Evolutionary conservation across 2,797 vertebrate species (phyloP).

Genomic region (Chelon labrosus): DNA sequence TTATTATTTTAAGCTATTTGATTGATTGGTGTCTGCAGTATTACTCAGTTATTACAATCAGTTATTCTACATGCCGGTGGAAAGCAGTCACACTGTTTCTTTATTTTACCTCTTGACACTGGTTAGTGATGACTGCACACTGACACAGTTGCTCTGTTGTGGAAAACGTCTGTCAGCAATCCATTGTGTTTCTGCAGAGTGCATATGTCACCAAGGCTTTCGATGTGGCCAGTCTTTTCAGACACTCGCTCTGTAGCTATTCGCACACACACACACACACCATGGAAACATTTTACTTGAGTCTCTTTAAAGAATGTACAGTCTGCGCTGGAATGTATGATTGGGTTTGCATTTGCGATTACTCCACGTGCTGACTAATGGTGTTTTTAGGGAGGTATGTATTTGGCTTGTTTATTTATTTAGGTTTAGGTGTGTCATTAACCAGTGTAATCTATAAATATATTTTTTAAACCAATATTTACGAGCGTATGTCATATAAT

Average conservation of each 20-base stretch:
- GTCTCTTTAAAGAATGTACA: background rate
- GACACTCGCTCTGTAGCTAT: slow-evolving; percentile 9
- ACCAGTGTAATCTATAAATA: too few relatives aligned
- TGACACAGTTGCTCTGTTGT: slow-evolving; percentile 51
- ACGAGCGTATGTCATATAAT: too few relatives aligned
- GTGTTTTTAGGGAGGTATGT: background rate
- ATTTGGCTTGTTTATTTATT: too few relatives aligned
- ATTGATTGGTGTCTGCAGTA: background rate
- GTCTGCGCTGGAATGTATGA: slow-evolving; percentile 42
- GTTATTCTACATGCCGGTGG: background rate
- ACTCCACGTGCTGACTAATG: background rate
- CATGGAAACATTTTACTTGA: slow-evolving; percentile 48
- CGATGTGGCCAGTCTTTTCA: slow-evolving; percentile 22
- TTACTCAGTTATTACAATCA: background rate
- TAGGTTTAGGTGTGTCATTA: too few relatives aligned
- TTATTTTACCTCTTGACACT: slow-evolving; percentile 21
- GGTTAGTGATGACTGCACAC: slow-evolving; percentile 52
- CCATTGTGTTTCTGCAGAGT: slow-evolving; percentile 54
- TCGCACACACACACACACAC: background rate
- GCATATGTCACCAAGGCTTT: slow-evolving; percentile 49
- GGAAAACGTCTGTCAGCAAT: slow-evolving; percentile 72
- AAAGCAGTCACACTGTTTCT: slow-evolving; percentile 1
- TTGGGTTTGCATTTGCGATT: slow-evolving; percentile 33
- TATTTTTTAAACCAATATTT: too few relatives aligned
- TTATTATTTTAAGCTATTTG: background rate